Base-by-base conservation (phyloP, 2,888 invertebrate genomes). In the Yponomeuta evonymella region DNA sequence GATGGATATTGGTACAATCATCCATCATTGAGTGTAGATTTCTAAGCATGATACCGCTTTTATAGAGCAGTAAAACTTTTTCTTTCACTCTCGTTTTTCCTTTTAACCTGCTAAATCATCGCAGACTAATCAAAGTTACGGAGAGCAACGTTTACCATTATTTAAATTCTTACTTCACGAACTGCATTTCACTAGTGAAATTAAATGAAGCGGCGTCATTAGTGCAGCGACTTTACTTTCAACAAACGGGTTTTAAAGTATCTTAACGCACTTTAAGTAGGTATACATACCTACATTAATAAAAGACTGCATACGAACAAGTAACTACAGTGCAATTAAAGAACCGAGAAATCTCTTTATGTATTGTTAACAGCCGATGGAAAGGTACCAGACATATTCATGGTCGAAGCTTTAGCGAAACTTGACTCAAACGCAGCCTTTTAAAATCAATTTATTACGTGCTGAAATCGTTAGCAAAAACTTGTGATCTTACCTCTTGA, bases 351-450 rank as follows among this genome's bases (percentile, higher is more conserved):
- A 81, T 80, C 77, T 79, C 79, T 83, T 79, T 80, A 43, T 80
- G 79, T 76, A 58, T 58, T 58, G 51, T 58, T 58, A 58, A 12
- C 15, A 15, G 15, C 51, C 2, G 15, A 3, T 58, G 1, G 51
- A 58, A 58, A 58, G 51, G 51, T 74, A 75, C 80, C 78, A 82
- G 51, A 82, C 84, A 85, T 88, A 90, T 89, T 90, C 90, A 90
- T 87, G 90, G 90, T 81, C 90, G 86, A 79, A 76, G 79, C 84
- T 88, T 90, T 90, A 91, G 91, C 89, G 86, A 83, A 83, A 81
- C 77, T 83, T 83, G 85, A 36, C 43, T 43, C 9, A 6, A 43
- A 43, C 43, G 43, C 43, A 43, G 15, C 51, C 12, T 58, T 58
- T 58, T 12, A 58, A 58, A 58, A 15, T 12, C 51, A 58, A 58